Conservation (phyloP, 2,113 vertebrate species). For the Seriola quinqueradiata region DNA sequence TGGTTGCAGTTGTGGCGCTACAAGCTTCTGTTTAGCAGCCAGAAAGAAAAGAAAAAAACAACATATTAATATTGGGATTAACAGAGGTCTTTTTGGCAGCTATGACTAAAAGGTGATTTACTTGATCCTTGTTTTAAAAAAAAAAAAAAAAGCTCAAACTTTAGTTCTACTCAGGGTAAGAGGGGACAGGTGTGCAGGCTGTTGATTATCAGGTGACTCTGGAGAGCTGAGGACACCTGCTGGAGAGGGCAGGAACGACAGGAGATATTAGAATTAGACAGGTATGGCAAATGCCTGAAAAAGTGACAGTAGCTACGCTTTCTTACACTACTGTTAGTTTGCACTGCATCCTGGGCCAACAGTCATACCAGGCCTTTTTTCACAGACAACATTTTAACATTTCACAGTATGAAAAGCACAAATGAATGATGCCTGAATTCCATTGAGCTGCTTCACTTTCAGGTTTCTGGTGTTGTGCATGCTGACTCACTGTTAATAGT, state of each 20-base stretch:
- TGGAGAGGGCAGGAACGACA: background rate
- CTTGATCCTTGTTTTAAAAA: no score
- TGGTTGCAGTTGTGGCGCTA: background rate
- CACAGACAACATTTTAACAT: background rate
- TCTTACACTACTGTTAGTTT: background rate
- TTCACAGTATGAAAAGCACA: no score
- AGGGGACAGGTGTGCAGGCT: conserved; percentile 20
- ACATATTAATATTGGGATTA: no score
- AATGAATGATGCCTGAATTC: no score
- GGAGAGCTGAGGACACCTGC: conserved; percentile 23
- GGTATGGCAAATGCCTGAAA: background rate
- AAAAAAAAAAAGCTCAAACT: no score
- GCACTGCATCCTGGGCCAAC: background rate
- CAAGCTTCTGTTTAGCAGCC: background rate
- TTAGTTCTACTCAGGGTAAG: background rate
- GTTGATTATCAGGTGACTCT: background rate
- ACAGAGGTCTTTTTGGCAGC: no score
- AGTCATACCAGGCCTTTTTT: background rate
- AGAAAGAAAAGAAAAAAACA: no score
- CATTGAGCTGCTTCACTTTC: no score
- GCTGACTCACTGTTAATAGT: no score
- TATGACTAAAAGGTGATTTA: no score
- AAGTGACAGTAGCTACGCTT: background rate
- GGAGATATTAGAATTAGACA: background rate
- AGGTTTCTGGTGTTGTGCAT: no score